A percentile compares a stretch with the other conserved stretches of the same genome.
These are phyloP conservation scores for Stercorarius parasiticus DNA, from an alignment of 2,113 vertebrate species.

Conservation along the genomic window DNA sequence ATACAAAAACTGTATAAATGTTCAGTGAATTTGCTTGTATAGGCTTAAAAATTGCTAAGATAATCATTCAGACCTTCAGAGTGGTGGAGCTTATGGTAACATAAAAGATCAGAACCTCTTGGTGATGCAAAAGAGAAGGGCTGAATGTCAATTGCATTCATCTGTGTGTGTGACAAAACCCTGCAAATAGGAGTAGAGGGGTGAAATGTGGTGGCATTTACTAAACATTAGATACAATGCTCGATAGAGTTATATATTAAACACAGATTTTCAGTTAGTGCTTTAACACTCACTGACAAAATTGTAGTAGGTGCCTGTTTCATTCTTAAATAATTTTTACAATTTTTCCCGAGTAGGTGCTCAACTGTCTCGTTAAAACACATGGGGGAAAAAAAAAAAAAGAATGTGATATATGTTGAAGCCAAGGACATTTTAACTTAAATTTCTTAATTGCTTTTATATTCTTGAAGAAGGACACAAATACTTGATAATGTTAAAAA, in stretches of 20 bases:
- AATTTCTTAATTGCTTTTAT: not conserved
- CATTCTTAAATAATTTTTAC: not conserved
- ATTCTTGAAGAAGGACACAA: not conserved
- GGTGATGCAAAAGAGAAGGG: not conserved
- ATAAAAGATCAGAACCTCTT: not conserved
- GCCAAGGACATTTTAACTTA: not conserved
- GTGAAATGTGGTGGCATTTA: not conserved
- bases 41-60: not conserved
- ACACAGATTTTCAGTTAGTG: not conserved
- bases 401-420: not conserved
- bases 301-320: not conserved
- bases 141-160: not conserved
- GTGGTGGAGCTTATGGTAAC: not conserved
- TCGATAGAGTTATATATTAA: not conserved
- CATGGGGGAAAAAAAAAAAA: not conserved
- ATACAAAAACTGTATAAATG: not conserved
- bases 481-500: not conserved
- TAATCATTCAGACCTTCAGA: not conserved
- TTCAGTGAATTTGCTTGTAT: not conserved
- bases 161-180: fast-evolving
- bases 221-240: not conserved
- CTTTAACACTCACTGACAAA: not conserved
- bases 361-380: not conserved
- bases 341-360: not conserved
- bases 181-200: too few species aligned